Percentiles rank a stretch among this genome's conserved stretches.
phyloP scores from a whole-genome alignment of 2,888 invertebrate species.

The Sinodicranocentrus sp. region DNA sequence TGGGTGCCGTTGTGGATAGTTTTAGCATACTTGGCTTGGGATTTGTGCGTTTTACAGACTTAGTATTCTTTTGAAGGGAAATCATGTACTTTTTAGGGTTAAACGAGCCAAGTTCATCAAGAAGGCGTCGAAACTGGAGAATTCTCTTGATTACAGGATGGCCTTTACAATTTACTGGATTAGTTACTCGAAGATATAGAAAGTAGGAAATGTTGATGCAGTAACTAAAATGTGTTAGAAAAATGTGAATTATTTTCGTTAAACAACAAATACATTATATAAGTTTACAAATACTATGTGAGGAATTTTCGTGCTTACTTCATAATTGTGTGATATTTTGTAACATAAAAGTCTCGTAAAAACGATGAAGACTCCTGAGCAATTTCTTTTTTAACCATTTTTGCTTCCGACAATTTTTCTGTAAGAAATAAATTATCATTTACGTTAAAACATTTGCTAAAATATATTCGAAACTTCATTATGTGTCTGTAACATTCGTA shows the following conservation, averaged over 20 bases:
- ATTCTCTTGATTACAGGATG: slow-evolving; percentile 95
- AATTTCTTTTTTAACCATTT: slow-evolving; percentile 84
- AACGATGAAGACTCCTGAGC: slow-evolving; percentile 82
- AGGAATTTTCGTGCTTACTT: too few species aligned
- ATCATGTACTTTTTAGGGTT: slow-evolving; percentile 68
- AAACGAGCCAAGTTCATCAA: slow-evolving; percentile 82
- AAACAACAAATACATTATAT: too few species aligned
- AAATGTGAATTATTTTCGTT: too few species aligned
- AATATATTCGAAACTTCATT: background rate
- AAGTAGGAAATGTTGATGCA: slow-evolving; percentile 92
- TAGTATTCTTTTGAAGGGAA: slow-evolving; percentile 60
- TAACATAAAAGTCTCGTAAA: slow-evolving; percentile 85
- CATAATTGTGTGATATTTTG: slow-evolving; percentile 84
- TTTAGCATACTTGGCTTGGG: slow-evolving; percentile 8
- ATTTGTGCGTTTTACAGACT: slow-evolving; percentile 68
- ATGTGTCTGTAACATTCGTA: background rate
- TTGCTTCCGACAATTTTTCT: slow-evolving; percentile 82
- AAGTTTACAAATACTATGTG: too few species aligned
- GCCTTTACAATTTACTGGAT: slow-evolving; percentile 80
- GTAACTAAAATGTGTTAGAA: slow-evolving; percentile 83
- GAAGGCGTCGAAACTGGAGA: slow-evolving; percentile 87
- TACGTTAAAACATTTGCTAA: background rate
- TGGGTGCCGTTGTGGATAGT: background rate
- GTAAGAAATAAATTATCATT: slow-evolving; percentile 75
- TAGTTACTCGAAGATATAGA: slow-evolving; percentile 86